Conservation (phyloP, 92 coral and sea anemone genomes). For the Montipora capitata region DNA sequence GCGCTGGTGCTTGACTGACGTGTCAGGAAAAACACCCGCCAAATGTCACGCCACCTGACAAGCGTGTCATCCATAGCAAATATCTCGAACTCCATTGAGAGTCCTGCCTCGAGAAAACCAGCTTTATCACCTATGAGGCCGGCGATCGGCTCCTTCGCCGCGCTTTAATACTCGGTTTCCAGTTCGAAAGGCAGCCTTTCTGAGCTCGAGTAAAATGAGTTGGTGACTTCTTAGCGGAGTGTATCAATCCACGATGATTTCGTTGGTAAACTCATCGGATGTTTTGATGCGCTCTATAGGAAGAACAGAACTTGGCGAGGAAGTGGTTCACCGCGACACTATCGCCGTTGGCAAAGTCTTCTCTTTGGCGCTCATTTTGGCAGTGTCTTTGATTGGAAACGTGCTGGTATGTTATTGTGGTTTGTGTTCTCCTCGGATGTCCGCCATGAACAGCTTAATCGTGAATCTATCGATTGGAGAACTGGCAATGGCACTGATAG, state of each 20-base stretch:
- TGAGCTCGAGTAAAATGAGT: not conserved
- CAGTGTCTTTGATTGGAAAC: slow-evolving; percentile 86
- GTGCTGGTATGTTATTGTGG: slow-evolving; percentile 96
- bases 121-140: not conserved
- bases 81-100: slow-evolving; percentile 16
- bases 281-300: slow-evolving; percentile 19
- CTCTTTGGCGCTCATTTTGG: slow-evolving; percentile 80
- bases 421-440: slow-evolving; percentile 87
- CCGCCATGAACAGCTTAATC: slow-evolving; percentile 97
- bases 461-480: slow-evolving; percentile 97
- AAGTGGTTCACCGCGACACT: not conserved
- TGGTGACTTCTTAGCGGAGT: not conserved
- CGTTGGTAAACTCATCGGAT: slow-evolving; percentile 34
- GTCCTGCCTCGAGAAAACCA: slow-evolving; percentile 14
- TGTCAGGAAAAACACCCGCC: slow-evolving; percentile 56
- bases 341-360: slow-evolving; percentile 85
- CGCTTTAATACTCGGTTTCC: not conserved
- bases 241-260: slow-evolving; percentile 17
- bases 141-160: slow-evolving; percentile 24
- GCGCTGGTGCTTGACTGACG: slow-evolving; percentile 58
- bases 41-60: slow-evolving; percentile 62
- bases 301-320: slow-evolving; percentile 22
- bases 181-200: not conserved
- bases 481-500: slow-evolving; percentile 79
- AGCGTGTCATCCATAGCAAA: slow-evolving; percentile 71